Conservation (phyloP, 1,140 invertebrate species). For the Drosophila santomea region DNA sequence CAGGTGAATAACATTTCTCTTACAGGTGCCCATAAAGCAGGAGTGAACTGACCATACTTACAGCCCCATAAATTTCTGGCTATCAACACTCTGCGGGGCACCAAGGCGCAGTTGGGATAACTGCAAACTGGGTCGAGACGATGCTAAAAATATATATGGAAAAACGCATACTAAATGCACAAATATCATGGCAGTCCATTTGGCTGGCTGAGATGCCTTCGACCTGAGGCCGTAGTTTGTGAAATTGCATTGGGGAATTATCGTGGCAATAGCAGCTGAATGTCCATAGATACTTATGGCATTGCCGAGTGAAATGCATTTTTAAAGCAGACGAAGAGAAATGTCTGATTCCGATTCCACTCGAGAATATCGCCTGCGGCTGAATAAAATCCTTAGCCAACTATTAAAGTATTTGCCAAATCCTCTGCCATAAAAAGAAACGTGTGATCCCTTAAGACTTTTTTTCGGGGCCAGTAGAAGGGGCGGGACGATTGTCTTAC, state of each 20-base stretch:
- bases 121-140: slow-evolving; percentile 27
- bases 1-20: slow-evolving; percentile 40
- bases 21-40: slow-evolving; percentile 34
- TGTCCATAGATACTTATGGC: slow-evolving; percentile 39
- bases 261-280: slow-evolving; percentile 6
- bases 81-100: slow-evolving; percentile 38
- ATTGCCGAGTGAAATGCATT: slow-evolving; percentile 22
- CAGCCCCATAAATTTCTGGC: slow-evolving; percentile 47
- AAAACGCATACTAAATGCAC: slow-evolving; percentile 10
- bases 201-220: slow-evolving; percentile 2
- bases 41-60: slow-evolving; percentile 50
- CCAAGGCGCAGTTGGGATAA: slow-evolving; percentile 12
- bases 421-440: slow-evolving; percentile 34
- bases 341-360: slow-evolving; percentile 3
- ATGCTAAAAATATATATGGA: slow-evolving; percentile 32
- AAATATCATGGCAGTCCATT: slow-evolving; percentile 28
- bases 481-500: slow-evolving; percentile 27
- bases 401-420: slow-evolving; percentile 46
- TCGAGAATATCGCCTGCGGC: neutral
- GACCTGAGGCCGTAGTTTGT: slow-evolving; percentile 32
- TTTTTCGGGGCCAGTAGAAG: neutral
- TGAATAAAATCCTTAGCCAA: slow-evolving; percentile 31
- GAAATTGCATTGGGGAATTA: slow-evolving; percentile 41
- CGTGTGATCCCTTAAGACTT: slow-evolving; percentile 35
- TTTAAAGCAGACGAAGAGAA: slow-evolving; percentile 5